Evolutionary conservation across 2,113 vertebrate species (phyloP).

Genomic region (Bucco capensis): DNA sequence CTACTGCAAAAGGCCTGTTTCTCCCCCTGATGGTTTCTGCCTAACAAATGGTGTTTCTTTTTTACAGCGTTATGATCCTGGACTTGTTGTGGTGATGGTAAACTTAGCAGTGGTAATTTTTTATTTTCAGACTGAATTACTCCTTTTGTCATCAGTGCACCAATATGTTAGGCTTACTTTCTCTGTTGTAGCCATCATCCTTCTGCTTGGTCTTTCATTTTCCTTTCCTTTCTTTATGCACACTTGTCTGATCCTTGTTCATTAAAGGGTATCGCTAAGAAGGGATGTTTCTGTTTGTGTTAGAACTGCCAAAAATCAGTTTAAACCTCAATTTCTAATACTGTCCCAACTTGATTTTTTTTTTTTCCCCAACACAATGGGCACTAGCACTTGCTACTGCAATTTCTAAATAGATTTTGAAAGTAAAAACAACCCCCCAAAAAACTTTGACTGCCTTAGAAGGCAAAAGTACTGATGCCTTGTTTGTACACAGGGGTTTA

Average conservation of each 20-base stretch:
- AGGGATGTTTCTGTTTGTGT: constrained; percentile 88
- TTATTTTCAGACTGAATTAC: constrained; percentile 99
- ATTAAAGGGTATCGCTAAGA: constrained; percentile 93
- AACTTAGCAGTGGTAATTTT: constrained; percentile 99
- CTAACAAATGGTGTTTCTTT: constrained; percentile 99
- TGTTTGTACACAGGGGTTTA: constrained; percentile 68
- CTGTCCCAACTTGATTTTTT: constrained; percentile 80
- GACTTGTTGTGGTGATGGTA: constrained; percentile 99
- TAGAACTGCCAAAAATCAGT: constrained; percentile 76
- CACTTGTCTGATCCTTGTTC: constrained; percentile 91
- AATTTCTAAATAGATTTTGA: constrained; percentile 68
- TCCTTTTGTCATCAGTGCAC: constrained; percentile 99
- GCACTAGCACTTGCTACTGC: constrained; percentile 82
- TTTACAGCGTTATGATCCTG: constrained; percentile 99
- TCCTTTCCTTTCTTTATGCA: constrained; percentile 90
- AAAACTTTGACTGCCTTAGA: constrained; percentile 78
- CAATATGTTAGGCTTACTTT: constrained; percentile 97
- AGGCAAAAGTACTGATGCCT: constrained; percentile 78
- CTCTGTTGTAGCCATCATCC: constrained; percentile 98
- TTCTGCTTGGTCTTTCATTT: constrained; percentile 98
- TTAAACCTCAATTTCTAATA: constrained; percentile 77
- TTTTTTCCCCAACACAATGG: constrained; percentile 55
- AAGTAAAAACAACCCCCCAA: neutral
- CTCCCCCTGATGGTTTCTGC: constrained; percentile 93
- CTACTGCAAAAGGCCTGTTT: constrained; percentile 80